Conservation (phyloP, 2,888 invertebrate species). For the Dascillus cervinus region DNA sequence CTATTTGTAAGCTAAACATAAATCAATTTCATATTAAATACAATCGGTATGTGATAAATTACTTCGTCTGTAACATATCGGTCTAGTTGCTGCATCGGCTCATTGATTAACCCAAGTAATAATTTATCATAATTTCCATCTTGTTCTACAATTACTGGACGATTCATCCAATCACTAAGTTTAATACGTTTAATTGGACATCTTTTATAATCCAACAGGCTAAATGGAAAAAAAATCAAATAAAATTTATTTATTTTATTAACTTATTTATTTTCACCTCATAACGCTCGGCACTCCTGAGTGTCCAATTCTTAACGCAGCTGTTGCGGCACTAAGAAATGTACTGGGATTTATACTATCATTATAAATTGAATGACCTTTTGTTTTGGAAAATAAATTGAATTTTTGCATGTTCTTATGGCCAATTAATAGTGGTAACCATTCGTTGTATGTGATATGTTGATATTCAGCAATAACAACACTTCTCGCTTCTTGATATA, state of each 20-base stretch:
- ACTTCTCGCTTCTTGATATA: constrained; percentile 65
- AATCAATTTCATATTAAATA: too few species aligned
- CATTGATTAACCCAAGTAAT: background rate
- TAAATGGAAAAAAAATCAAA: background rate
- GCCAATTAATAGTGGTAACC: constrained; percentile 63
- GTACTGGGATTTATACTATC: constrained; percentile 51
- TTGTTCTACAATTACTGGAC: background rate
- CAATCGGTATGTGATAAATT: too few species aligned
- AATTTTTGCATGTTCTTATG: constrained; percentile 30
- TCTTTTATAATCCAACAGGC: background rate
- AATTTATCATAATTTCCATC: background rate
- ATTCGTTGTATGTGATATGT: constrained; percentile 64
- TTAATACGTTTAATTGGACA: background rate
- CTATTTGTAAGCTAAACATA: too few species aligned
- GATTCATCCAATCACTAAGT: background rate
- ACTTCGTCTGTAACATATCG: too few species aligned
- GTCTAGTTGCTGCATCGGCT: constrained; percentile 6
- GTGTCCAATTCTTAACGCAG: constrained; percentile 57
- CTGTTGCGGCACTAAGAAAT: constrained; percentile 62
- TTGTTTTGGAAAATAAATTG: constrained; percentile 2
- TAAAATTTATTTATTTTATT: background rate
- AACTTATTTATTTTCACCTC: constrained; percentile 13
- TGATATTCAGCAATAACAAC: constrained; percentile 64
- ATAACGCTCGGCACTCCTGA: constrained; percentile 48
- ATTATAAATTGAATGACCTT: constrained; percentile 42